Evolutionary conservation across 2,113 vertebrate genomes (phyloP).

Genomic region (Hymenochirus boettgeri): DNA sequence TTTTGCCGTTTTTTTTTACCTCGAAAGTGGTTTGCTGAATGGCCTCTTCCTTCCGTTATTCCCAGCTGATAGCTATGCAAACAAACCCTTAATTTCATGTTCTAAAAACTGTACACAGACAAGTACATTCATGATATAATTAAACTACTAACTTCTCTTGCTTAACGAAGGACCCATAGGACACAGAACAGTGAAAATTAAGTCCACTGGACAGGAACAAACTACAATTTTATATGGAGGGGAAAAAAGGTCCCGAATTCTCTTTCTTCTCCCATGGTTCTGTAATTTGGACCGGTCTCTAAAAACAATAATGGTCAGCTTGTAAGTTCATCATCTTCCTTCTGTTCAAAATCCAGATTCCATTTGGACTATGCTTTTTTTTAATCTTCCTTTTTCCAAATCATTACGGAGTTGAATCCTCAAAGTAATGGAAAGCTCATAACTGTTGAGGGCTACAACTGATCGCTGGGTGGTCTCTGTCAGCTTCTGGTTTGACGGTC

Average conservation of each 20-base stretch:
- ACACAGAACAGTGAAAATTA: slow-evolving; percentile 77
- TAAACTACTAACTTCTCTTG: slow-evolving; percentile 84
- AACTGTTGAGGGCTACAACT: slow-evolving; percentile 77
- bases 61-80: slow-evolving; percentile 79
- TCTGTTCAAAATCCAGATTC: slow-evolving; percentile 57
- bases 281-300: slow-evolving; percentile 63
- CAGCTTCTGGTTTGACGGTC: slow-evolving; percentile 90
- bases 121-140: slow-evolving; percentile 89
- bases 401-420: slow-evolving; percentile 41
- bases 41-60: slow-evolving; percentile 65
- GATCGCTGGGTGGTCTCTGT: slow-evolving; percentile 94
- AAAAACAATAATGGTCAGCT: slow-evolving; percentile 55
- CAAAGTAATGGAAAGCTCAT: slow-evolving; percentile 53
- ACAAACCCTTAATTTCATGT: slow-evolving; percentile 72
- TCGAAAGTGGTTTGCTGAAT: slow-evolving; percentile 67
- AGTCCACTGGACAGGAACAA: slow-evolving; percentile 80
- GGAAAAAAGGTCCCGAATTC: slow-evolving; percentile 61
- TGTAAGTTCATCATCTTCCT: slow-evolving; percentile 60
- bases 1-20: slow-evolving; percentile 51
- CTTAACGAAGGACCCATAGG: slow-evolving; percentile 82
- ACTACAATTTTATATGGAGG: slow-evolving; percentile 75
- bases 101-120: slow-evolving; percentile 92
- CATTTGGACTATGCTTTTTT: not conserved
- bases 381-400: slow-evolving; percentile 7
- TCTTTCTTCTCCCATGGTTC: slow-evolving; percentile 54